These are phyloP conservation scores for Brotula barbata DNA, from an alignment of 2,797 vertebrate species.

Conservation along the genomic window DNA sequence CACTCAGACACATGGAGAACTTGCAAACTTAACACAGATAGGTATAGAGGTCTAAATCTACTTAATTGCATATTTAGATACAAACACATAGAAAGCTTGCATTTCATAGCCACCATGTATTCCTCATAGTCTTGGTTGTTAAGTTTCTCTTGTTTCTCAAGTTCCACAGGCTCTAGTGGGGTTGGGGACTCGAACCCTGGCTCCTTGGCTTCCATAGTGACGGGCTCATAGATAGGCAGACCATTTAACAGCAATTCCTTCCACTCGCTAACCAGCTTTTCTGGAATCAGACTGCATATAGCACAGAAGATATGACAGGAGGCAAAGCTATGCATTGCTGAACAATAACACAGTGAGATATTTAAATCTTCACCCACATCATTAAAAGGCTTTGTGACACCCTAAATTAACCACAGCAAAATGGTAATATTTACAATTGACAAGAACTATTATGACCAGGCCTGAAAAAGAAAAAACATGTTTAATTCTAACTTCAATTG, in stretches of 20 bases:
- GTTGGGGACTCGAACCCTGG: constrained; percentile 22
- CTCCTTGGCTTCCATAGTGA: constrained; percentile 18
- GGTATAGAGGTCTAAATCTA: too few relatives aligned
- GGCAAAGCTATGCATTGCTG: too few relatives aligned
- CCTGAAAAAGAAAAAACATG: too few relatives aligned
- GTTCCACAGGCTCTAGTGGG: constrained; percentile 65
- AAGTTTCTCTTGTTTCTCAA: constrained; percentile 83
- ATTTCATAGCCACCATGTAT: constrained; percentile 83
- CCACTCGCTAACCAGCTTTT: constrained; percentile 87
- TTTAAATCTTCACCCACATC: too few relatives aligned
- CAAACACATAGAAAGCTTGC: constrained; percentile 10
- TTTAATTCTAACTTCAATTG: too few relatives aligned
- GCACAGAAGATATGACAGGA: constrained; percentile 28
- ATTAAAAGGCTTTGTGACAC: too few relatives aligned
- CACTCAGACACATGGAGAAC: too few relatives aligned
- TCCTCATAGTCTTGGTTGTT: constrained; percentile 88
- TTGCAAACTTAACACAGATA: too few relatives aligned
- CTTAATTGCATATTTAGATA: constrained; percentile 34
- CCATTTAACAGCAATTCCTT: constrained; percentile 86
- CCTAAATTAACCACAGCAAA: too few relatives aligned
- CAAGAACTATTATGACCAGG: too few relatives aligned
- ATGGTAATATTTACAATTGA: too few relatives aligned
- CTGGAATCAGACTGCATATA: constrained; percentile 82
- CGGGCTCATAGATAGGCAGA: constrained; percentile 83
- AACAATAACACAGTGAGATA: too few relatives aligned